Base-by-base conservation (phyloP, 2,113 vertebrate genomes). In the Laticauda laticaudata region DNA sequence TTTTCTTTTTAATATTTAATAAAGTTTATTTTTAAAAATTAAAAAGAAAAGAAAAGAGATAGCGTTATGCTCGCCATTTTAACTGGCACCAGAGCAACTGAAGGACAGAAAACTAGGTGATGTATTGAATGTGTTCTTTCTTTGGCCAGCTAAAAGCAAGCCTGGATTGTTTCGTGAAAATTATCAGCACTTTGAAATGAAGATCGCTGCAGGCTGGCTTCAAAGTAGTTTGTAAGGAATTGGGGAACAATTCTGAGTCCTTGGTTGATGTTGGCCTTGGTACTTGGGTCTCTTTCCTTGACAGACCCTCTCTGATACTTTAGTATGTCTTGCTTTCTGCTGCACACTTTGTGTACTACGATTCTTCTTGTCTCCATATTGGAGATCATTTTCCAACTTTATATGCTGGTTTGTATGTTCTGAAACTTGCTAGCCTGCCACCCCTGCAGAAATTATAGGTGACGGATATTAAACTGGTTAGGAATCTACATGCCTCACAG, bases 401-500 rank as follows among this genome's bases (percentile, higher is more conserved):
- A 61, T 10, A 24, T 90, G 75, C 48, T 90, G 59, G 26, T 56
- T 59, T 61, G 45, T 43, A 87, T 54, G 29, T 43, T 43, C 55
- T 86, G 88, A 61, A 86, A 86, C 5, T 43, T 87, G 55, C 92
- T 90, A 86, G 69, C 88, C 69, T 90, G 3, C 55, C 43, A 59
- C 45, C 56, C 88, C 59, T 59, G 55, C 45, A 90, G 56, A 90
- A 87, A 61, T 61, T 86, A 90, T 93, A 93, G 55, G 48, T 87
- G 92, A 48, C 15, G 29, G 5, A 53, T 34, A 93, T 59, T 59
- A 86, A 90, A 93, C 69, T 90, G 88, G 26, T 45, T 93, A 86
- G n/a, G 69, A 86, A 56, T 93, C 69, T 88, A 86, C 64, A 90
- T 90, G 88, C 69, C 69, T 93, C 43, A 59, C 69, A 93, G 92